Evolutionary conservation across 2,888 invertebrate species (phyloP), one percentile per base, ranked within the genome.

Genomic region (Meganola albula): DNA sequence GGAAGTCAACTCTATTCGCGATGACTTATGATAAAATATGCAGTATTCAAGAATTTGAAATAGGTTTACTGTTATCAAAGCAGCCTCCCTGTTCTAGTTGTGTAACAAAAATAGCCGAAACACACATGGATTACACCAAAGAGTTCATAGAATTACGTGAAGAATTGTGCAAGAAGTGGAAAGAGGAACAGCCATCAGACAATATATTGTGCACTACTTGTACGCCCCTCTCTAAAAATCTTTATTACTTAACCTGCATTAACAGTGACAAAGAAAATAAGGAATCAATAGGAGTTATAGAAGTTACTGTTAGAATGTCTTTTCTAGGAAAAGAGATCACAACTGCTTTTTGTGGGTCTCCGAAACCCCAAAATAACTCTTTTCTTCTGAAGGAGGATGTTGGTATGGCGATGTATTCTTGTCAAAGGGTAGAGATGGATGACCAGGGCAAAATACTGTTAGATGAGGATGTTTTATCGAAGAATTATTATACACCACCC

Each of bases 21-120:
- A 84, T 85, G 79, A 84, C 84, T 4, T 85, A 83, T 35, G 84
- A 84, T 25, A 83, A 75, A 62, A 85, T 85, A 53, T 83, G 82
- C 44, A 47, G 49, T 29, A 74, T 84, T 11, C 53, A 69, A 40
- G 76, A 80, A 24, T 84, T 85, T 39, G 53, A 68, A 40, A 68
- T 85, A 16, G 31, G 63, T 23, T 47, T 84, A 32, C 59, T 74
- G 45, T 41, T 84, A 20, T 73, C 74, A 0, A 85, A 83, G 44
- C 74, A 84, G 44, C 83, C 84, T 2, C 79, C 83, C 1, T 85
- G 84, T 44, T 63, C 80, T 2, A 68, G 49, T 31, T 80, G 80
- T 42, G 64, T 82, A 13, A 74, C 79, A 1, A 78, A 68, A 61
- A 69, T 85, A 44, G 83, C 71, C 4, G 76, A 79, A 51, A 70